Evolutionary conservation across 2,888 invertebrate genomes (phyloP), one percentile per base, ranked within the genome.

Genomic region (Elegia similella): DNA sequence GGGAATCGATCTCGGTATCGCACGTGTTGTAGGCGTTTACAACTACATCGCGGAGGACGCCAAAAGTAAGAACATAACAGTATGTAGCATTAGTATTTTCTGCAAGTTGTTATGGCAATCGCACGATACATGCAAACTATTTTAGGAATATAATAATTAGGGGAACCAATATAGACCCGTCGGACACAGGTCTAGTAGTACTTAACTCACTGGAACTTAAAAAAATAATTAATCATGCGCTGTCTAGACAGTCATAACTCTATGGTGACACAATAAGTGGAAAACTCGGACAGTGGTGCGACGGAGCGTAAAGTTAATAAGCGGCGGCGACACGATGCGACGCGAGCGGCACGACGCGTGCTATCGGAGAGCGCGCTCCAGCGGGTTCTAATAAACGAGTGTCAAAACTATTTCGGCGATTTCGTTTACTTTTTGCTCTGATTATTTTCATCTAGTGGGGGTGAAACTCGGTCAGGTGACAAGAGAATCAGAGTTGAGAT

Each of bases 291-390:
- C 43, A 53, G 29, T 53, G 17, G 42, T 42, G 53, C 42, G 53
- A 43, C 53, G 53, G 53, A 50, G 50, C 50, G 34, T 30, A 50
- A 50, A 50, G 38, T 57, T 38, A 52, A 53, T 52, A 44, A 50
- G 32, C 34, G 44, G 43, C 46, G 48, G 42, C 30, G 48, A 48
- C 15, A 16, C 42, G 29, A 15, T 16, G 23, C 48, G 56, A 42
- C 42, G 48, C 42, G 16, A 48, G 42, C 47, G 52, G 44, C 44
- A 10, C 56, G 34, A 43, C 17, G 48, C 56, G 42, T 42, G n/a
- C 29, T 48, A 30, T 48, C 32, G 17, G 34, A 8, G 15, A 32
- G 34, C 50, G 7, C 7, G 50, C 34, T 50, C 34, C 34, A 17
- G 34, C 34, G 50, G 34, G 7, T 50, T 34, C 38, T 50, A 50